phyloP scores from a whole-genome alignment of 1,140 invertebrate genomes.

The Melipona quadrifasciata region DNA sequence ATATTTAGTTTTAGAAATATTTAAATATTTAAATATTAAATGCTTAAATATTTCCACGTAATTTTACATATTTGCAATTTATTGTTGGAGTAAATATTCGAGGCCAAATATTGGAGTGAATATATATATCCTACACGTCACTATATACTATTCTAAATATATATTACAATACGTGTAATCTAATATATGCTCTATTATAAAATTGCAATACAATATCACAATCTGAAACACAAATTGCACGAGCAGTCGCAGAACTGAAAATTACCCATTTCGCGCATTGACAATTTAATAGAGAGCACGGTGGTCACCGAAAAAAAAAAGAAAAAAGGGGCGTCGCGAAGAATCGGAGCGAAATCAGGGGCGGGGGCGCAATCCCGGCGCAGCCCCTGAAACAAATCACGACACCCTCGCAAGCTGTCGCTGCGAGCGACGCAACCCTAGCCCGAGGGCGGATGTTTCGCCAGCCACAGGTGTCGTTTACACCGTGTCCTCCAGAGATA shows the following conservation, averaged over 20 bases:
- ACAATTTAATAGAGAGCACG: background rate
- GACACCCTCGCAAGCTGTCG: background rate
- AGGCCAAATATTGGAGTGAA: too few species aligned
- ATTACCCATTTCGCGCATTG: background rate
- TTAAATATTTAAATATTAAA: too few species aligned
- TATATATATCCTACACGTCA: too few species aligned
- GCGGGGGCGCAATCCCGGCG: background rate
- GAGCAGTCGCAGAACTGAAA: background rate
- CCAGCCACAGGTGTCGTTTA: conserved; percentile 54
- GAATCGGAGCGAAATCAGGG: background rate
- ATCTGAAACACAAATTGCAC: too few species aligned
- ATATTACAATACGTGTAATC: too few species aligned
- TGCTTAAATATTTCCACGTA: too few species aligned
- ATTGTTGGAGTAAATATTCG: too few species aligned
- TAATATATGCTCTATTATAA: too few species aligned
- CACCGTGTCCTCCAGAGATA: conserved; percentile 13
- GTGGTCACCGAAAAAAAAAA: background rate
- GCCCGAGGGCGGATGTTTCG: background rate
- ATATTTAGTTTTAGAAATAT: too few species aligned
- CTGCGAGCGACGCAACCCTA: background rate
- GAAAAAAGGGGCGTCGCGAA: background rate
- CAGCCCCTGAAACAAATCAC: background rate
- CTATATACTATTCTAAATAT: too few species aligned
- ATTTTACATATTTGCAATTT: too few species aligned
- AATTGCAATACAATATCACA: too few species aligned